Conservation (phyloP, 2,888 invertebrate species). For the Crepidodera aurea region DNA sequence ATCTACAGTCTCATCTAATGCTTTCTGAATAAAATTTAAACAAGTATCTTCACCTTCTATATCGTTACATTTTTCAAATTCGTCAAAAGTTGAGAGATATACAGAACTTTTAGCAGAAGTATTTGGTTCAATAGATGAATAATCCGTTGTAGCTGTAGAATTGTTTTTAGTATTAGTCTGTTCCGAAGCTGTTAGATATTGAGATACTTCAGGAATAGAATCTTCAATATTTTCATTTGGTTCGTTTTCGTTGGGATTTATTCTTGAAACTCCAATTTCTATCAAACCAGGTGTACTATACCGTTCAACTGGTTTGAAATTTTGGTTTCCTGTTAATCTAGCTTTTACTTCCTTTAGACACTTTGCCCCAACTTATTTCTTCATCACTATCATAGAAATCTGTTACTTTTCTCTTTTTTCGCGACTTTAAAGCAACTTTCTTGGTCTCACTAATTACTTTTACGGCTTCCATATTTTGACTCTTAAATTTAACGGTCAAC, state of each 20-base stretch:
- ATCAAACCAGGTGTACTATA: not conserved
- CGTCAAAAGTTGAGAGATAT: too few species aligned
- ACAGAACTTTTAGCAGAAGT: not conserved
- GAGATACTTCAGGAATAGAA: not conserved
- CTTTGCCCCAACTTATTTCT: slow-evolving; percentile 34
- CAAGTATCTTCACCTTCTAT: too few species aligned
- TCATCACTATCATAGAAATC: slow-evolving; percentile 33
- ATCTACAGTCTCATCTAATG: not conserved
- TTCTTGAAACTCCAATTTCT: not conserved
- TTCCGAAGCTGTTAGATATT: slow-evolving; percentile 27
- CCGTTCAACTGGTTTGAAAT: not conserved
- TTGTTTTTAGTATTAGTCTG: not conserved
- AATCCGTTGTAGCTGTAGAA: not conserved
- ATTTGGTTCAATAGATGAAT: not conserved
- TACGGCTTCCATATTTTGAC: too few species aligned
- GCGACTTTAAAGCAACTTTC: too few species aligned
- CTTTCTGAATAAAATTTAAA: too few species aligned
- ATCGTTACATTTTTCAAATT: too few species aligned
- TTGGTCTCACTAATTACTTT: too few species aligned
- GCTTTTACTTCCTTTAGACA: slow-evolving; percentile 32
- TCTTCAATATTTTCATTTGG: slow-evolving; percentile 6
- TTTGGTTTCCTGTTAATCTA: too few species aligned
- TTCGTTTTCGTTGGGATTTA: too few species aligned
- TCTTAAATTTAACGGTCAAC: too few species aligned
- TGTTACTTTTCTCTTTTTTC: slow-evolving; percentile 16